These are phyloP conservation scores for Drosophila rhopaloa DNA, from an alignment of 1,140 invertebrate species.

Conservation along the genomic window DNA sequence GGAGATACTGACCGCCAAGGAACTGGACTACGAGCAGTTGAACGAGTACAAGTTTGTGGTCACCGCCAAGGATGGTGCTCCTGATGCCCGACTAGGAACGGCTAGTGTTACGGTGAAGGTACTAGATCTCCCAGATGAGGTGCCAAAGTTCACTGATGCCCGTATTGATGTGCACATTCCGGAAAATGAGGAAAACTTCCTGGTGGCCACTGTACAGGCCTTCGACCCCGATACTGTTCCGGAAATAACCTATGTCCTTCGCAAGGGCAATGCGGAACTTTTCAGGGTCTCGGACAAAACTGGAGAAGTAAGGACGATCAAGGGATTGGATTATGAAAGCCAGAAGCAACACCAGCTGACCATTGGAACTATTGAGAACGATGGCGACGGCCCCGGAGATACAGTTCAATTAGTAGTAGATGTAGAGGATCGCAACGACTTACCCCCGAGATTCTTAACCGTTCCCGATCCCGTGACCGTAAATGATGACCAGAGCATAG, in stretches of 20 bases:
- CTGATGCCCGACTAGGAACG: slow-evolving; percentile 93
- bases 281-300: slow-evolving; percentile 92
- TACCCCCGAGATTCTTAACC: slow-evolving; percentile 93
- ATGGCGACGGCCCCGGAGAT: slow-evolving; percentile 88
- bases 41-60: slow-evolving; percentile 94
- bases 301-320: slow-evolving; percentile 90
- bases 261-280: slow-evolving; percentile 91
- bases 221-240: slow-evolving; percentile 91
- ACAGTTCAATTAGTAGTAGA: slow-evolving; percentile 91
- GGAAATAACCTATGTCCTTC: slow-evolving; percentile 93
- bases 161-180: slow-evolving; percentile 91
- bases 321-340: slow-evolving; percentile 92
- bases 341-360: slow-evolving; percentile 90
- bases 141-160: slow-evolving; percentile 91
- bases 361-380: slow-evolving; percentile 93
- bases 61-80: slow-evolving; percentile 94
- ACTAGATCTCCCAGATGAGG: slow-evolving; percentile 92
- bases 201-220: slow-evolving; percentile 90
- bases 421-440: slow-evolving; percentile 93
- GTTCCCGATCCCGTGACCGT: slow-evolving; percentile 92
- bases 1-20: slow-evolving; percentile 90
- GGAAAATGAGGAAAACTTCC: slow-evolving; percentile 92
- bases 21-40: slow-evolving; percentile 93
- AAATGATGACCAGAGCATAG: slow-evolving; percentile 92
- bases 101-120: slow-evolving; percentile 92